Base-by-base conservation (phyloP, 2,113 vertebrate genomes). In the Brachyhypopomus gauderio region DNA sequence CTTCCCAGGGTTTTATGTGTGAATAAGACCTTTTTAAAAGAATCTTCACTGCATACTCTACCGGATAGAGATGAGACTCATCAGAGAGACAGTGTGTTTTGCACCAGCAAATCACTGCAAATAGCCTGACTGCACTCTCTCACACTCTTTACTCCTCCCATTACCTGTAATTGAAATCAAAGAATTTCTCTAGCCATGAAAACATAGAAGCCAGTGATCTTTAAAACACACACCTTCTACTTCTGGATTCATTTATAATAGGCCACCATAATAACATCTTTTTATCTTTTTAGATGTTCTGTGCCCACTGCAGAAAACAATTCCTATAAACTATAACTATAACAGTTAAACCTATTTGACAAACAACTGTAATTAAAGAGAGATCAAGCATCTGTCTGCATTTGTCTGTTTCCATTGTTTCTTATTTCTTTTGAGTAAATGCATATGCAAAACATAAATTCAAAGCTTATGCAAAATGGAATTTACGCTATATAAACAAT, bases 1-100 rank as follows among this genome's bases (percentile, higher is more conserved):
- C 48, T 79, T 69, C 67, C 80, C 62, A 77, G 80, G 70, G 77
- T 81, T 83, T 77, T 77, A 78, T 81, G 63, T 79, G 75, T 82
- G 52, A 81, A 25, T 22, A 82, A 83, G 72, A 80, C 60, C 66
- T 78, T 70, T 80, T 77, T 79, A 69, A 83, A 34, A 79, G 72
- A 78, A 74, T 87, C 75, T 70, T 69, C 70, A 84, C 66, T 84
- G 38, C n/a, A 23, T 58, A 64, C 78, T 27, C 75, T 83, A 56
- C 59, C 78, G 78, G 38, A 83, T 34, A 77, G 62, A 36, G 63
- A 67, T 78, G 52, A 60, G 64, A 17, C 38, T 48, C 45, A 55
- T 16, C 17, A 48, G 45, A 36, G 56, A 62, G 34, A 41, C 22
- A 27, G 41, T 52, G 62, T 55, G 76, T 36, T 67, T 67, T 78